Base-by-base conservation (phyloP, 2,113 vertebrate genomes). In the Syngnathus floridae region DNA sequence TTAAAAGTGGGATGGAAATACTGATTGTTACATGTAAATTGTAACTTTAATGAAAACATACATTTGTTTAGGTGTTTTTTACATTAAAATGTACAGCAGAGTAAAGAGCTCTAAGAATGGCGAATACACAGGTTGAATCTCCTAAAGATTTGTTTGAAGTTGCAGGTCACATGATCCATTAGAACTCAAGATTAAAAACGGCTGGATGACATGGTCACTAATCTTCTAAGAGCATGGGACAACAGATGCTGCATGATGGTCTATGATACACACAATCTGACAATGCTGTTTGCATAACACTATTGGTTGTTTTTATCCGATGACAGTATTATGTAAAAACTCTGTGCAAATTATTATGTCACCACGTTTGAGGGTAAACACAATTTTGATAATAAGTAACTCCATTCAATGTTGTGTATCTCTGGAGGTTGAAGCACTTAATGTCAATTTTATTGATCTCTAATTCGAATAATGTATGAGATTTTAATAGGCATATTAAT, bases 171-270 rank as follows among this genome's bases (percentile, higher is more conserved):
- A 63, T 57, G 67, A 78, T 54, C 73, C 65, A 35, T 41, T 48
- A 70, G 69, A 80, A 73, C 60, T 81, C 61, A 46, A 79, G 86
- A 87, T 89, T 88, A 86, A 87, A 86, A 66, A 60, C 80, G 82
- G 83, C 85, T 85, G 59, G 54, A 67, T 76, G 81, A 76, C 77
- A 84, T 78, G 69, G 81, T 69, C 75, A 61, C 69, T 88, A 88
- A 88, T 90, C 85, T 86, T 84, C 75, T 60, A 69, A 69, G 74
- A 74, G 67, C 26, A 52, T 40, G 58, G 49, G 31, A 61, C 82
- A 80, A 62, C 87, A 88, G 87, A 88, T 84, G 83, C 78, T 69
- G 58, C 19, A 35, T 54, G 78, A 84, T 80, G 83, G 79, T 69
- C 55, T n/a, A 35, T 54, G 78, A 84, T 79, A 73, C 70, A 72